Percentiles rank a stretch among this genome's conserved stretches.
These are phyloP conservation scores for Hydropsyche tenuis DNA, from an alignment of 1,140 invertebrate species.

Conservation along the genomic window DNA sequence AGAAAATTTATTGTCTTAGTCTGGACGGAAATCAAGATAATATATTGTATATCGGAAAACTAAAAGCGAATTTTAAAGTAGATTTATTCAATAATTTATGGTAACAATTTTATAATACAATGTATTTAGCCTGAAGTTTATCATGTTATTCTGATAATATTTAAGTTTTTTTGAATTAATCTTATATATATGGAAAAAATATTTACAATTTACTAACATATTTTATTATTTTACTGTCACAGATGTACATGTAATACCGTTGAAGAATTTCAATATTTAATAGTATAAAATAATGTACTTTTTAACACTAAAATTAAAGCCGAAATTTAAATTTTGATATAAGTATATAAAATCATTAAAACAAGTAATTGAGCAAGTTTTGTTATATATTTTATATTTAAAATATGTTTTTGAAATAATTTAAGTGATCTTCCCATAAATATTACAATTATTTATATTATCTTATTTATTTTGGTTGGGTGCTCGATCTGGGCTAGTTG, in stretches of 20 bases:
- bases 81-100: background rate
- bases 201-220: background rate
- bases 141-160: no score
- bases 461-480: conserved; percentile 35
- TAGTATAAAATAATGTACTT: no score
- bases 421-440: background rate
- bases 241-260: no score
- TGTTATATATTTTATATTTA: background rate
- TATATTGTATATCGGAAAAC: conserved; percentile 1
- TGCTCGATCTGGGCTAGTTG: conserved; percentile 27
- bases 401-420: conserved; percentile 6
- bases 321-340: background rate
- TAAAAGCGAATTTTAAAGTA: background rate
- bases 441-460: background rate
- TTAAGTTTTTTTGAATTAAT: no score
- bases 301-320: no score
- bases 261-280: background rate
- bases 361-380: conserved; percentile 8
- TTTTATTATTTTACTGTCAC: background rate
- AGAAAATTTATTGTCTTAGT: conserved; percentile 46
- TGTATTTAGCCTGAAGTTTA: no score
- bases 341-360: no score
- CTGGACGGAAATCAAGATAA: conserved; percentile 48
- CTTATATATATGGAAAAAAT: background rate
- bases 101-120: no score